phyloP scores from a whole-genome alignment of 2,113 vertebrate species.

The Corydoras maculifer region DNA sequence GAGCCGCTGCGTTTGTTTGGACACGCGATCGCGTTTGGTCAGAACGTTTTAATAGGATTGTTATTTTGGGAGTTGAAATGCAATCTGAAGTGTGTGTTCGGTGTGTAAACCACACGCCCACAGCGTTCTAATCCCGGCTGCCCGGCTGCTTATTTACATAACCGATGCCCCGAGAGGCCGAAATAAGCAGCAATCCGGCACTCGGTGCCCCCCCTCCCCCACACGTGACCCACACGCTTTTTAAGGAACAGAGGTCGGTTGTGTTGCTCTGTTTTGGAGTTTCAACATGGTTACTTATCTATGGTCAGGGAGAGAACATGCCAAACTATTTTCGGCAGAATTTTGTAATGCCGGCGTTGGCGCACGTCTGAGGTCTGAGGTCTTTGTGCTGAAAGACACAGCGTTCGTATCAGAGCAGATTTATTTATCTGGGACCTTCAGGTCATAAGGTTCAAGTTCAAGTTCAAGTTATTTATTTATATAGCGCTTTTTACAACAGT shows the following conservation, averaged over 20 bases:
- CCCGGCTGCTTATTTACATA: slow-evolving; percentile 60
- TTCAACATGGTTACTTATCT: slow-evolving; percentile 5
- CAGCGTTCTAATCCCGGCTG: slow-evolving; percentile 52
- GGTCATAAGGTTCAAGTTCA: too few relatives aligned
- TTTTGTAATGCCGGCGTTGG: not conserved
- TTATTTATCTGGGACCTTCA: too few relatives aligned
- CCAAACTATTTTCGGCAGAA: not conserved
- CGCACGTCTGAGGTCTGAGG: too few relatives aligned
- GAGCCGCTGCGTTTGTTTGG: slow-evolving; percentile 20
- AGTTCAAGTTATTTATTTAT: too few relatives aligned
- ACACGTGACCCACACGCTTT: slow-evolving; percentile 13
- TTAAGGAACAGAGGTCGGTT: slow-evolving; percentile 16
- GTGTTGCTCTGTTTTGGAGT: slow-evolving; percentile 20
- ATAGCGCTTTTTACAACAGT: too few relatives aligned
- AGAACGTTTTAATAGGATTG: slow-evolving; percentile 18
- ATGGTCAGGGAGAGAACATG: not conserved
- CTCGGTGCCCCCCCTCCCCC: slow-evolving; percentile 23
- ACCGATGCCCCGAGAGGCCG: slow-evolving; percentile 40
- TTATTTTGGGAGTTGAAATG: slow-evolving; percentile 42
- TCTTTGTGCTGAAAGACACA: too few relatives aligned
- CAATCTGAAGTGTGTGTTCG: slow-evolving; percentile 38
- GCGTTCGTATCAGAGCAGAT: too few relatives aligned
- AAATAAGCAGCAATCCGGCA: slow-evolving; percentile 30
- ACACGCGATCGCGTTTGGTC: slow-evolving; percentile 21
- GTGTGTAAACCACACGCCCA: slow-evolving; percentile 42